phyloP scores from a whole-genome alignment of 2,888 invertebrate genomes.

The Sclerodermus sp. region DNA sequence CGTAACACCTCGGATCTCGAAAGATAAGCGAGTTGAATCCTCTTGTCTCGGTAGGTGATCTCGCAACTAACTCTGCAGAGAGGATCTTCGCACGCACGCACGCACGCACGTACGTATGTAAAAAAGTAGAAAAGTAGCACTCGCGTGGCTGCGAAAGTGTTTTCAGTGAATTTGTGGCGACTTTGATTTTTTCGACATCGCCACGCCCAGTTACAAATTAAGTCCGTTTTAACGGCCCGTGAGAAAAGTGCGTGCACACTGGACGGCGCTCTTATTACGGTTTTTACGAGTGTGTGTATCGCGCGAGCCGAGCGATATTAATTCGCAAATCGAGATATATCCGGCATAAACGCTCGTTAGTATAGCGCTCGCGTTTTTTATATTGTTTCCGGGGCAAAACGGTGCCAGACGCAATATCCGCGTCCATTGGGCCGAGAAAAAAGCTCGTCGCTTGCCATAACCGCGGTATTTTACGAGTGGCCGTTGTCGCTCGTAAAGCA shows the following conservation, averaged over 20 bases:
- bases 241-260: background rate
- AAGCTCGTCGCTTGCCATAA: background rate
- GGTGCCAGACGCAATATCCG: background rate
- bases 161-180: too few relatives aligned
- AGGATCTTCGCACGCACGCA: too few relatives aligned
- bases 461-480: background rate
- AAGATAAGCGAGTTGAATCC: too few relatives aligned
- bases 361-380: background rate
- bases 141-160: too few relatives aligned
- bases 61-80: too few relatives aligned
- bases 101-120: too few relatives aligned
- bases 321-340: conserved; percentile 1
- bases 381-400: conserved; percentile 2
- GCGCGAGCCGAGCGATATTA: background rate
- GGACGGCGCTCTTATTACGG: background rate
- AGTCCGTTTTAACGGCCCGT: background rate
- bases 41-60: too few relatives aligned
- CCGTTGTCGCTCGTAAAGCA: background rate
- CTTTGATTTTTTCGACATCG: too few relatives aligned
- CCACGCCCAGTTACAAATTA: too few relatives aligned
- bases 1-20: too few relatives aligned
- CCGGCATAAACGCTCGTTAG: conserved; percentile 4
- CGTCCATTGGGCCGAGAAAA: background rate
- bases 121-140: too few relatives aligned
- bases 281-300: background rate